phyloP scores from a whole-genome alignment of 2,113 vertebrate genomes.

The Lathamus discolor region DNA sequence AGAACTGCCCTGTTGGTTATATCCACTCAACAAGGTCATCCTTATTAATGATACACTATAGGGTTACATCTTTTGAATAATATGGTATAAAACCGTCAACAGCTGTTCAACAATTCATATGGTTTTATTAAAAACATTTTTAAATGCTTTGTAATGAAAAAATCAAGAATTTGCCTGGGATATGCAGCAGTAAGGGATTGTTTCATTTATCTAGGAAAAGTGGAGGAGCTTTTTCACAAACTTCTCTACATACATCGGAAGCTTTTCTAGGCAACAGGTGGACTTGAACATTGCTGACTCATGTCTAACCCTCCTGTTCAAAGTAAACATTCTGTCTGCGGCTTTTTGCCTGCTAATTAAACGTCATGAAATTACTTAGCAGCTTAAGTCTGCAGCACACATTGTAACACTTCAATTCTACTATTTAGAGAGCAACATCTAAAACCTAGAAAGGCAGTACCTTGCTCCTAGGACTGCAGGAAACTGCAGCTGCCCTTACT shows the following conservation, averaged over 20 bases:
- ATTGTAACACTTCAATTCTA: not conserved
- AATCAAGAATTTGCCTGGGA: not conserved
- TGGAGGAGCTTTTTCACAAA: not conserved
- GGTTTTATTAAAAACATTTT: not conserved
- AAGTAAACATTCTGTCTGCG: not conserved
- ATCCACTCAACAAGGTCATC: not conserved
- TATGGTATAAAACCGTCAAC: not conserved
- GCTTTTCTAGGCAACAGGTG: not conserved
- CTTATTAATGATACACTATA: not conserved
- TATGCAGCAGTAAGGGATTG: not conserved
- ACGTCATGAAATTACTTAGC: not conserved
- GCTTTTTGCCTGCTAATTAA: not conserved
- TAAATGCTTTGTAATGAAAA: not conserved
- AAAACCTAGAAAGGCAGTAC: not conserved
- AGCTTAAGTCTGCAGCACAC: not conserved
- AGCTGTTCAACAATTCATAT: not conserved
- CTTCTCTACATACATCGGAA: not conserved
- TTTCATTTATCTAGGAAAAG: not conserved
- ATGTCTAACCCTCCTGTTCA: not conserved
- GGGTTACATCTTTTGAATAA: not conserved
- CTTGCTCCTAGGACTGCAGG: not conserved
- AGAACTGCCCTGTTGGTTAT: not conserved
- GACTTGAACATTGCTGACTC: not conserved
- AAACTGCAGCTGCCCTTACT: conserved; percentile 15
- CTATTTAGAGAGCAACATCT: not conserved